Percentiles rank a stretch among this genome's conserved stretches.
These are phyloP conservation scores for Plectropomus leopardus DNA, from an alignment of 2,113 vertebrate species.

Conservation along the genomic window DNA sequence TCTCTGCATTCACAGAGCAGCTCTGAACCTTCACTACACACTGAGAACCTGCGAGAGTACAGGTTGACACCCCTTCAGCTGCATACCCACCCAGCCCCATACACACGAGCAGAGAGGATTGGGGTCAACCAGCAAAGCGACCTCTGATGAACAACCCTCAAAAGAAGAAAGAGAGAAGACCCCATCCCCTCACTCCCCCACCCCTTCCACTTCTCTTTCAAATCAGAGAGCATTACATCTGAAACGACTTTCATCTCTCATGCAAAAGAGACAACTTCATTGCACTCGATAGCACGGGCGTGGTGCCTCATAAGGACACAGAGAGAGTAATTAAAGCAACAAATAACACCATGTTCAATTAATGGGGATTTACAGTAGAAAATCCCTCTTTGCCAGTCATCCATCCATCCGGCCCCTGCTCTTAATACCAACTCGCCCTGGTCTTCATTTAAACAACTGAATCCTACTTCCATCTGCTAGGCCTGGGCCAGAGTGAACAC, in stretches of 20 bases:
- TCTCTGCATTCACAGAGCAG: conserved; percentile 55
- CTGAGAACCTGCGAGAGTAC: conserved; percentile 48
- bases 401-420: conserved; percentile 59
- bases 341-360: conserved; percentile 68
- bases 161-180: conserved; percentile 62
- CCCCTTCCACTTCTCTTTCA: conserved; percentile 32
- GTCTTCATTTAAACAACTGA: conserved; percentile 70
- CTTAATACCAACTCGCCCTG: conserved; percentile 73
- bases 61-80: conserved; percentile 28
- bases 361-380: conserved; percentile 75
- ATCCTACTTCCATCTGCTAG: conserved; percentile 78
- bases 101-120: conserved; percentile 51
- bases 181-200: conserved; percentile 12
- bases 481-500: conserved; percentile 7
- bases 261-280: conserved; percentile 45
- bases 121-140: conserved; percentile 69
- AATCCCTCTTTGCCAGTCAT: conserved; percentile 73
- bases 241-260: conserved; percentile 56
- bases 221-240: conserved; percentile 64
- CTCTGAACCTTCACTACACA: conserved; percentile 66
- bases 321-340: conserved; percentile 63
- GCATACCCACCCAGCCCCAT: conserved; percentile 9
- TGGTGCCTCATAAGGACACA: neutral
- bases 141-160: conserved; percentile 65
- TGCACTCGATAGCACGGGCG: conserved; percentile 4